Base-by-base conservation (phyloP, 1,140 invertebrate genomes). In the Drosophila parabipectinata region DNA sequence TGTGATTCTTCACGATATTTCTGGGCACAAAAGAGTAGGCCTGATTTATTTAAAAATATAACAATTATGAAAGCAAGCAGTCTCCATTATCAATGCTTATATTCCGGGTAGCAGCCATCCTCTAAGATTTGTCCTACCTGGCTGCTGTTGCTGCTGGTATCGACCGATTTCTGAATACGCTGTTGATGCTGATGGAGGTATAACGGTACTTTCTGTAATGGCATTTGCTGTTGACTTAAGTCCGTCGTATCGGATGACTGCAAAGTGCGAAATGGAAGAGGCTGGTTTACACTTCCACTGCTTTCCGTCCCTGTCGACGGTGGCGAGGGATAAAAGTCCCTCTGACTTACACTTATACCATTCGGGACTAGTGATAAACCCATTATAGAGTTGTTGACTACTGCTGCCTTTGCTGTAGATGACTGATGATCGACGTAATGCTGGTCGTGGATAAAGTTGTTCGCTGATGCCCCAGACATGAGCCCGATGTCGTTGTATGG, bases 21-120 rank as follows among this genome's bases (percentile, higher is more conserved):
- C 32, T 64, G 54, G 32, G 54, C 62, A 58, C 34, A 51, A 32
- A 15, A 7, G 30, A 47, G 14, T 63, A 4, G 24, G 18, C 18
- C 34, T 12, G n/a, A 45, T 21, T 3, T n/a, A 37, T 44, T 44
- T 44, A 44, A 44, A 44, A 44, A 18, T 44, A 45, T 56, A 51
- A 39, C 18, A 41, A 57, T 69, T 47, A 9, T 72, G 37, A 41
- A 66, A 37, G 21, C 47, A 58, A 15, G n/a, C 9, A 44, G 39
- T 44, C 39, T 10, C n/a, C 71, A 84, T 73, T 93, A 93, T 94
- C 93, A 94, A 93, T 94, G 93, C 91, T 94, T 94, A 92, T 92
- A 92, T 91, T 92, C 91, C 76, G 91, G 91, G 90, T 92, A 92
- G 47, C 91, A 92, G 64, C 91, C 91, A 91, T 90, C 92, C 90